Evolutionary conservation across 2,113 vertebrate species (phyloP).

Genomic region (Clarias gariepinus): DNA sequence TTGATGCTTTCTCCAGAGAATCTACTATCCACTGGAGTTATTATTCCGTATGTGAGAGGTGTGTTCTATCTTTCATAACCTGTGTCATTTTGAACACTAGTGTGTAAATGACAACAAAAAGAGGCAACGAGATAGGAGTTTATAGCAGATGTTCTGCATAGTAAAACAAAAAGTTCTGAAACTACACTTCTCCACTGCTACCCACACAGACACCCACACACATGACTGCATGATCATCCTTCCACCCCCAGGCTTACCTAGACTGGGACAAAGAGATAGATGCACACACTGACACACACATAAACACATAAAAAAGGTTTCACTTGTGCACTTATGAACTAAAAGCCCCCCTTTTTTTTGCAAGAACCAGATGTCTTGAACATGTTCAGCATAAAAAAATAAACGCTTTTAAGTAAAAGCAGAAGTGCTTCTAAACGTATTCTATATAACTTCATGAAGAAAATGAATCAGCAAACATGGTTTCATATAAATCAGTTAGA

Average conservation of each 20-base stretch:
- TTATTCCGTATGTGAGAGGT: background rate
- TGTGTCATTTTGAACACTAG: background rate
- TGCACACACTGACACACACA: background rate
- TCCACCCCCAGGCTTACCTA: constrained; percentile 44
- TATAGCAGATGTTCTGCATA: constrained; percentile 6
- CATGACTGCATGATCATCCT: constrained; percentile 28
- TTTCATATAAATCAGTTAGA: background rate
- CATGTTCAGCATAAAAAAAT: constrained; percentile 13
- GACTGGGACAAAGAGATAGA: constrained; percentile 12
- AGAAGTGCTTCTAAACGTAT: constrained; percentile 14
- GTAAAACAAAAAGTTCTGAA: constrained; percentile 28
- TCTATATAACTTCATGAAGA: background rate
- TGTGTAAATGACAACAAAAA: background rate
- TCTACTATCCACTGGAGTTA: constrained; percentile 1
- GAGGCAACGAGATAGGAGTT: background rate
- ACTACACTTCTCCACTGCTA: constrained; percentile 4
- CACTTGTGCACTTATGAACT: constrained; percentile 25
- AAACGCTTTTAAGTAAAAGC: background rate
- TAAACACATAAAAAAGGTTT: background rate
- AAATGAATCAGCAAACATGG: background rate
- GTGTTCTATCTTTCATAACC: background rate
- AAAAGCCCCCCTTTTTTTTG: constrained; percentile 26
- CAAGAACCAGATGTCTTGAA: constrained; percentile 31
- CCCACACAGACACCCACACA: constrained; percentile 48
- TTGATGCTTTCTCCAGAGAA: constrained; percentile 2